phyloP scores from a whole-genome alignment of 1,140 invertebrate genomes.

The Dermatophagoides farinae region DNA sequence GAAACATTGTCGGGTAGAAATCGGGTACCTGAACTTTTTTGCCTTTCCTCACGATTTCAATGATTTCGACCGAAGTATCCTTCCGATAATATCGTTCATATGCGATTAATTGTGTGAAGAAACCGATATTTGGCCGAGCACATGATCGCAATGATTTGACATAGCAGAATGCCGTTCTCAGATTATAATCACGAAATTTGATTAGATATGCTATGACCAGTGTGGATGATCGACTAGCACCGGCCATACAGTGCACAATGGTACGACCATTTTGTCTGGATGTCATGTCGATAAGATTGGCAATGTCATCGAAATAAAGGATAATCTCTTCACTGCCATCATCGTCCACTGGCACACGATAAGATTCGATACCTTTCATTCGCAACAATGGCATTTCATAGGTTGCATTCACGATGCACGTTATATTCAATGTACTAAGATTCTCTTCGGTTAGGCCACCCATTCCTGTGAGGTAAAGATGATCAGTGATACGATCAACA shows the following conservation, averaged over 20 bases:
- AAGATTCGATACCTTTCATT: neutral
- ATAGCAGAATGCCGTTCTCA: slow-evolving; percentile 42
- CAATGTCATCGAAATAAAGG: slow-evolving; percentile 5
- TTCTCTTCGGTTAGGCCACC: slow-evolving; percentile 10
- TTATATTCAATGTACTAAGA: neutral
- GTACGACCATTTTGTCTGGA: neutral
- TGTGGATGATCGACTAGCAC: slow-evolving; percentile 60
- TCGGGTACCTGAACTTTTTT: neutral
- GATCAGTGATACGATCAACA: slow-evolving; percentile 10
- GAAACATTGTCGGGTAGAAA: neutral
- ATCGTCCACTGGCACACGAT: slow-evolving; percentile 12
- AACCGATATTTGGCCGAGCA: slow-evolving; percentile 8
- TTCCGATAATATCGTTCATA: neutral
- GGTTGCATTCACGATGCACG: slow-evolving; percentile 4
- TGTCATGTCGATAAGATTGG: neutral
- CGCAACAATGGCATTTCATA: slow-evolving; percentile 1
- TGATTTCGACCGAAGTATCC: neutral
- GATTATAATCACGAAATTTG: slow-evolving; percentile 50
- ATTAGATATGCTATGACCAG: slow-evolving; percentile 69
- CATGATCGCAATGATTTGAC: neutral
- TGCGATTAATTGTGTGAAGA: slow-evolving; percentile 24
- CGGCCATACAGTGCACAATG: slow-evolving; percentile 70
- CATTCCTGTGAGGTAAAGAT: slow-evolving; percentile 10
- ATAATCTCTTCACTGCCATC: neutral
- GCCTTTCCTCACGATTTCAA: neutral